A percentile compares a stretch with the other conserved stretches of the same genome.
Evolutionary conservation across 2,113 vertebrate genomes (phyloP).

Genomic region (Aptenodytes forsteri): DNA sequence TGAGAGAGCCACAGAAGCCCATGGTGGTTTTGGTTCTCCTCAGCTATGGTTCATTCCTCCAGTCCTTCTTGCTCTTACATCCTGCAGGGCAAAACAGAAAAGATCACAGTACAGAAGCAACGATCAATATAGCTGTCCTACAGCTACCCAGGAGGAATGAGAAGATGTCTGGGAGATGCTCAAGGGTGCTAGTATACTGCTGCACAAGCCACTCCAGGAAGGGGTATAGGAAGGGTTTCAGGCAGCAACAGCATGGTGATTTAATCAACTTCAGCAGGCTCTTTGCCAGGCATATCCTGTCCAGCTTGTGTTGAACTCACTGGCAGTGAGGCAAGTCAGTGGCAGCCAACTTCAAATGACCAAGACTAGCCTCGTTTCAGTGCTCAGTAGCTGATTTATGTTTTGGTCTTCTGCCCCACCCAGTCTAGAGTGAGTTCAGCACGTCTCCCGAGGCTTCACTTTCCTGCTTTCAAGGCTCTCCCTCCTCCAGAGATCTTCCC

Average conservation of each 20-base stretch:
- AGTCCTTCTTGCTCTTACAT: not conserved
- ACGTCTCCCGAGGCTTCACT: not conserved
- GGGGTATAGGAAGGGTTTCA: not conserved
- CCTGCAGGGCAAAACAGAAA: not conserved
- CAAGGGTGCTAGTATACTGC: not conserved
- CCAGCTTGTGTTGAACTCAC: conserved; percentile 3
- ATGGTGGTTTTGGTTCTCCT: not conserved
- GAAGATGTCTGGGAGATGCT: not conserved
- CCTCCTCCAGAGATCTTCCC: conserved; percentile 5
- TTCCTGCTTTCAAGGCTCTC: not conserved
- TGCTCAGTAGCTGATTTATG: conserved; percentile 37
- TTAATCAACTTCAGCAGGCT: not conserved
- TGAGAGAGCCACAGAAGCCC: not conserved
- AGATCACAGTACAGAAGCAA: not conserved
- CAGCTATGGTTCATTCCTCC: not conserved
- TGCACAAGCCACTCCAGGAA: not conserved
- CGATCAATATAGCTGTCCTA: rapidly evolving
- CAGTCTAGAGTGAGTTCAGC: conserved; percentile 17
- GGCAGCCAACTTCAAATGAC: conserved; percentile 30
- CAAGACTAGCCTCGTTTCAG: not conserved
- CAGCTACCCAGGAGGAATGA: not conserved
- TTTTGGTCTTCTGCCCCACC: conserved; percentile 29
- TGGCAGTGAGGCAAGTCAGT: not conserved
- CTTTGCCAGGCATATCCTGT: not conserved
- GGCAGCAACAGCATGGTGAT: not conserved